Base-by-base conservation (phyloP, 2,797 vertebrate species). In the Lagocephalus sceleratus region DNA sequence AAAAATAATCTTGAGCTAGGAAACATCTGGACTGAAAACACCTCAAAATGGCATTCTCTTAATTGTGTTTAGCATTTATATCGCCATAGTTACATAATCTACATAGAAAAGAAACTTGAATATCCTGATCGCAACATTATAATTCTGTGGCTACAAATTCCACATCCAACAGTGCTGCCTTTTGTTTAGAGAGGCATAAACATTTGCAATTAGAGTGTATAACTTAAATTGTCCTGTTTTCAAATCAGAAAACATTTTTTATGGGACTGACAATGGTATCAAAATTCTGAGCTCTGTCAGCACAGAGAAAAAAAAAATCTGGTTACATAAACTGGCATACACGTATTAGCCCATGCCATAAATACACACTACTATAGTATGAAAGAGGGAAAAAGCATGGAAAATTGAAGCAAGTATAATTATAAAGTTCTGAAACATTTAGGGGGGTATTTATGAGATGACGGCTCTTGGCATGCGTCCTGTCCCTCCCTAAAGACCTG, bases 391-490 rank as follows among this genome's bases (percentile, higher is more conserved):
- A 35, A 46, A 39, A 67, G 68, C 51, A 43, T 38, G 43, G 25
- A 46, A 50, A 55, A 60, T 71, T 63, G 46, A 74, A 68, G 57
- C 63, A 66, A 57, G 12, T 52, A 54, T 76, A 78, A 83, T 82
- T 78, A 79, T 75, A 84, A 72, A 73, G 78, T 54, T 61, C 25
- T 61, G 65, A 75, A 45, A 52, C 54, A 35, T 70, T 79, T 52
- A 69, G 61, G 42, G 54, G 60, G 54, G 80, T 78, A 80, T 79
- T 83, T 82, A 86, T 67, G 64, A 81, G 62, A 77, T 78, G 55
- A 85, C 84, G 80, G 66, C 60, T 55, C 56, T 72, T 74, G 71
- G 75, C 77, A 61, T 47, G 42, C 32, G 63, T 63, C 60, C n/a
- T 20, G 32, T 70, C 49, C 68, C 47, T 79, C 57, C 55, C 70